phyloP scores from a whole-genome alignment of 1,140 invertebrate species.

The Eupristina koningsbergeri region DNA sequence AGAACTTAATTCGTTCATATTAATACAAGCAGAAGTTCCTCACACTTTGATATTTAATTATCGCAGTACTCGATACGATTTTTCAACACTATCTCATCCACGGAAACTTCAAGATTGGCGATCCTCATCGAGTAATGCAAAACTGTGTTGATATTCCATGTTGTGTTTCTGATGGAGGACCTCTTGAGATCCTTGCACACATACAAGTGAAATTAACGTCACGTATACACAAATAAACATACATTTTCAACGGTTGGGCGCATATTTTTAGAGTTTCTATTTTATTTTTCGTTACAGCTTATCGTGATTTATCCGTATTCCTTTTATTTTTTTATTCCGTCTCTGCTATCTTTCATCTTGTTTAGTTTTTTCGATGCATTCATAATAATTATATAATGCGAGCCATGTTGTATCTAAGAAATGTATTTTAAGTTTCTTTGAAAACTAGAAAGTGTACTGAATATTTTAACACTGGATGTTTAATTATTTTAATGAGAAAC shows the following conservation, averaged over 20 bases:
- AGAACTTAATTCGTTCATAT: too few relatives aligned
- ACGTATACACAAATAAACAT: background rate
- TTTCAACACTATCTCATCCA: too few relatives aligned
- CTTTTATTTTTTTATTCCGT: slow-evolving; percentile 10
- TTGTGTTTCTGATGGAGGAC: too few relatives aligned
- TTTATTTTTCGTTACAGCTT: background rate
- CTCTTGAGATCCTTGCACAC: background rate
- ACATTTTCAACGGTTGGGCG: background rate
- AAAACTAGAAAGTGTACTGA: background rate
- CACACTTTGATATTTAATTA: too few relatives aligned
- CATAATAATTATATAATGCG: slow-evolving; percentile 4
- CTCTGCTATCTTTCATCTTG: background rate
- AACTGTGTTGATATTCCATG: too few relatives aligned
- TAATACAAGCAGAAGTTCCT: too few relatives aligned
- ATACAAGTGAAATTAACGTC: slow-evolving; percentile 34
- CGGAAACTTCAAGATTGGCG: background rate
- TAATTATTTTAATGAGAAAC: background rate
- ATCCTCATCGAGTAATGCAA: background rate
- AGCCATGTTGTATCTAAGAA: background rate
- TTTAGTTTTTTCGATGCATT: background rate
- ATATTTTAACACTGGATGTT: background rate
- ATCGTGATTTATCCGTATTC: slow-evolving; percentile 39
- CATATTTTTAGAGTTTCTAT: slow-evolving; percentile 16
- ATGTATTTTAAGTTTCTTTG: background rate
- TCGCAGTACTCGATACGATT: background rate